These are phyloP conservation scores for Cloeon dipterum DNA, from an alignment of 2,888 invertebrate species.

Conservation along the genomic window DNA sequence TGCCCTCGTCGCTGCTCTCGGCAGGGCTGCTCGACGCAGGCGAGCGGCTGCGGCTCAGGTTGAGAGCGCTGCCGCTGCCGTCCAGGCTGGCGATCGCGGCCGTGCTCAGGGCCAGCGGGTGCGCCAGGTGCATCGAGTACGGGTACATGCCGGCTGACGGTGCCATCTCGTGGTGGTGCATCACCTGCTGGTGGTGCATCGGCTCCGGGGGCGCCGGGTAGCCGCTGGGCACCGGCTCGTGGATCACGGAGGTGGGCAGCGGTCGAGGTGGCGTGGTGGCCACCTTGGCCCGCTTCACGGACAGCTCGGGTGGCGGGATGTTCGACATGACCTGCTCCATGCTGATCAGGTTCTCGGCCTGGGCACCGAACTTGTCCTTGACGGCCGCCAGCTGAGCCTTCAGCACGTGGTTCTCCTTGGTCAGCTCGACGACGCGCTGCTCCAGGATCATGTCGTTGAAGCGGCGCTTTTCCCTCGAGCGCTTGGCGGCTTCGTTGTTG, in stretches of 20 bases:
- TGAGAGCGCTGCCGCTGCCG: slow-evolving; percentile 17
- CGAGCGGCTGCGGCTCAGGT: slow-evolving; percentile 21
- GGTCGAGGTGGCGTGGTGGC: slow-evolving; percentile 16
- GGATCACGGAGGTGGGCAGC: slow-evolving; percentile 33
- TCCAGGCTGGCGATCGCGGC: slow-evolving; percentile 8
- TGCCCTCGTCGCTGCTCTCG: slow-evolving; percentile 42
- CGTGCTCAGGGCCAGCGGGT: slow-evolving; percentile 9
- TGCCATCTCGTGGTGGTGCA: slow-evolving; percentile 24
- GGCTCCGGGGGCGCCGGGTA: too few species aligned
- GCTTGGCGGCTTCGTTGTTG: slow-evolving; percentile 92
- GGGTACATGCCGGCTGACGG: slow-evolving; percentile 17
- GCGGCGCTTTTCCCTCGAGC: slow-evolving; percentile 87
- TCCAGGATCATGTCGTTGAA: slow-evolving; percentile 94
- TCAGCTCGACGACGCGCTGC: slow-evolving; percentile 77
- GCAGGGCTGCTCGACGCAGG: slow-evolving; percentile 27
- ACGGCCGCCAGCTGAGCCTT: slow-evolving; percentile 83
- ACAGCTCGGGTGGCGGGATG: slow-evolving; percentile 58
- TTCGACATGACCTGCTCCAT: slow-evolving; percentile 75
- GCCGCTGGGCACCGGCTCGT: slow-evolving; percentile 22
- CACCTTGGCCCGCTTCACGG: slow-evolving; percentile 47
- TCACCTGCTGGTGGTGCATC: slow-evolving; percentile 18
- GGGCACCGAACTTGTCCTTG: slow-evolving; percentile 79
- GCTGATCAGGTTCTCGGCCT: slow-evolving; percentile 65
- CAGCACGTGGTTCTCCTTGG: slow-evolving; percentile 84
- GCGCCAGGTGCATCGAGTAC: slow-evolving; percentile 8